phyloP scores from a whole-genome alignment of 2,888 invertebrate genomes.

The Tetragonisca angustula region DNA sequence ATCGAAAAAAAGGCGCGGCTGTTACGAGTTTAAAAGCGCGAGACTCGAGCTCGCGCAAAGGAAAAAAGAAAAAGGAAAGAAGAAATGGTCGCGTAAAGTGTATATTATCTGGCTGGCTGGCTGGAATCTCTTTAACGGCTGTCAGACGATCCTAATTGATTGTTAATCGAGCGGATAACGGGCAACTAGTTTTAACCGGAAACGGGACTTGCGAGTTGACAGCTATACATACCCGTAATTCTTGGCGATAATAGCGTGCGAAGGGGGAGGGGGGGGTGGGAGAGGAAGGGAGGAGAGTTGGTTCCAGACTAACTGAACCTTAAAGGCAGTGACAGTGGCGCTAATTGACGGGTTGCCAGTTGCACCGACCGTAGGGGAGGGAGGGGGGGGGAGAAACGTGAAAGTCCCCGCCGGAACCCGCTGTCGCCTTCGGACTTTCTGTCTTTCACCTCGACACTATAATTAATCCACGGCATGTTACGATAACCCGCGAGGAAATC shows the following conservation, averaged over 20 bases:
- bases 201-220: constrained; percentile 59
- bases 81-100: background rate
- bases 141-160: constrained; percentile 34
- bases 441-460: constrained; percentile 71
- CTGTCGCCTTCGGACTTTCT: constrained; percentile 73
- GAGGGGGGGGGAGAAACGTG: constrained; percentile 41
- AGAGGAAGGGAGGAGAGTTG: constrained; percentile 62
- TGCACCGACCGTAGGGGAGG: constrained; percentile 34
- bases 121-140: constrained; percentile 28
- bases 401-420: constrained; percentile 67
- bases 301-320: constrained; percentile 35
- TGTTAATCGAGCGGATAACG: constrained; percentile 70
- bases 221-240: constrained; percentile 69
- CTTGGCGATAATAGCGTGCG: constrained; percentile 71
- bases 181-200: constrained; percentile 58
- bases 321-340: constrained; percentile 68
- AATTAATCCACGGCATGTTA: constrained; percentile 73
- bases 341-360: constrained; percentile 77
- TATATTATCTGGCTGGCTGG: background rate
- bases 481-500: constrained; percentile 52
- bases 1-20: constrained; percentile 1
- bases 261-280: no score
- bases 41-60: background rate
- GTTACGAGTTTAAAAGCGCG: background rate
- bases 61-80: background rate